Conservation (phyloP, 2,888 invertebrate species). For the Acleris holmiana region DNA sequence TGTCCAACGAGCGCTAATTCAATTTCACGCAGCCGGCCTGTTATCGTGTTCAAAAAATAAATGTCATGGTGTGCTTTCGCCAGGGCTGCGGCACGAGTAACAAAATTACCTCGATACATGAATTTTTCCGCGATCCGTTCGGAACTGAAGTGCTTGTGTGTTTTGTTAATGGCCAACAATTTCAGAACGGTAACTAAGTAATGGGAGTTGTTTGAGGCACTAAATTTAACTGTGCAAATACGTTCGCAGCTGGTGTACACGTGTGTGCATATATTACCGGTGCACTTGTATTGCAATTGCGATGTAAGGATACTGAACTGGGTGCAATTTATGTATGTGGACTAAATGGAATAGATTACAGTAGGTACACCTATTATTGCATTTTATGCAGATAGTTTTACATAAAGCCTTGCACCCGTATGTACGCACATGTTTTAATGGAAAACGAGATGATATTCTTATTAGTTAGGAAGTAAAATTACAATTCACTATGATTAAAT, state of each 20-base stretch:
- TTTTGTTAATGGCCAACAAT: conserved; percentile 30
- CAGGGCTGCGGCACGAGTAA: conserved; percentile 23
- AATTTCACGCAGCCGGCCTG: neutral
- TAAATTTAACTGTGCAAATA: conserved; percentile 5
- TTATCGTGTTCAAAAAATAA: conserved; percentile 21
- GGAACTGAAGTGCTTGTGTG: conserved; percentile 21
- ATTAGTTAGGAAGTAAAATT: no score
- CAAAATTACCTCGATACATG: conserved; percentile 29
- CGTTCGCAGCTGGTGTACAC: neutral
- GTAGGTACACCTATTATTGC: no score
- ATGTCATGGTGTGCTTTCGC: conserved; percentile 12
- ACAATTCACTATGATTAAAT: no score
- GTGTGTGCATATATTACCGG: neutral
- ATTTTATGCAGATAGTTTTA: no score
- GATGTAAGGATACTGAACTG: no score
- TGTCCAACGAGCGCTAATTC: neutral
- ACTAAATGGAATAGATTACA: no score
- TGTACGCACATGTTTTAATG: no score
- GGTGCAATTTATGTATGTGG: no score
- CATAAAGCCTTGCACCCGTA: no score
- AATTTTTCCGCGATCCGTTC: conserved; percentile 17
- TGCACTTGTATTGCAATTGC: no score
- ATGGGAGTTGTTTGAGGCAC: conserved; percentile 17
- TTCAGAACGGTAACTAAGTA: conserved; percentile 22
- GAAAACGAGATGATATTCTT: no score